A percentile compares a stretch with the other conserved stretches of the same genome.
These are phyloP conservation scores for Gobio occitaniae DNA, from an alignment of 2,797 vertebrate species.

Conservation along the genomic window DNA sequence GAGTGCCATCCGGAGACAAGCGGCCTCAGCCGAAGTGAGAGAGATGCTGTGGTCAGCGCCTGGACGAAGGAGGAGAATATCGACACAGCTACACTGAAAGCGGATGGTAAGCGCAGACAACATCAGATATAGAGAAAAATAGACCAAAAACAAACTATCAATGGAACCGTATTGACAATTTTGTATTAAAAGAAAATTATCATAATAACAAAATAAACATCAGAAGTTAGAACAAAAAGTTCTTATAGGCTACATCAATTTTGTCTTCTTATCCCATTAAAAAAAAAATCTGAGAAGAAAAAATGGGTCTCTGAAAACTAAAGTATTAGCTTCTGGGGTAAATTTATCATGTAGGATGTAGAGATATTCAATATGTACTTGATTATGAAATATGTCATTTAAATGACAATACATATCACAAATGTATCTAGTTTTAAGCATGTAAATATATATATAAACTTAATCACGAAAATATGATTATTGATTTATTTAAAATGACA, in stretches of 20 bases:
- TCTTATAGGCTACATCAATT: not conserved
- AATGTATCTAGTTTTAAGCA: not conserved
- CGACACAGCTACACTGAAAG: slow-evolving; percentile 57
- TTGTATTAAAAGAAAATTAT: not conserved
- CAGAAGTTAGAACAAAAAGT: not conserved
- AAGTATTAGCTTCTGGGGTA: not conserved
- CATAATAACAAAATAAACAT: not conserved
- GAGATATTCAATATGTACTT: not conserved
- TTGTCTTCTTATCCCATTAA: not conserved
- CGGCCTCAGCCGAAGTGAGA: slow-evolving; percentile 77
- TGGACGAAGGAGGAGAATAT: slow-evolving; percentile 82
- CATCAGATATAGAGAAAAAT: not conserved
- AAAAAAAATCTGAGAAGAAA: not conserved
- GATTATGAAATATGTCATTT: not conserved
- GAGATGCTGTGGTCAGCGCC: slow-evolving; percentile 84
- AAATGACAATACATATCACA: not conserved
- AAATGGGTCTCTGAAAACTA: not conserved
- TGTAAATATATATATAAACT: not conserved
- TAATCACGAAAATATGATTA: too few relatives aligned
- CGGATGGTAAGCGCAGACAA: slow-evolving; percentile 68
- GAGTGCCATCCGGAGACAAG: slow-evolving; percentile 86
- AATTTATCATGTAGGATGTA: not conserved
- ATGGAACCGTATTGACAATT: not conserved
- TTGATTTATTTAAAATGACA: too few relatives aligned
- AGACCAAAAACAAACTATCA: not conserved